Conservation (phyloP, 2,888 invertebrate species). For the Himalopsyche kuldschensis region DNA sequence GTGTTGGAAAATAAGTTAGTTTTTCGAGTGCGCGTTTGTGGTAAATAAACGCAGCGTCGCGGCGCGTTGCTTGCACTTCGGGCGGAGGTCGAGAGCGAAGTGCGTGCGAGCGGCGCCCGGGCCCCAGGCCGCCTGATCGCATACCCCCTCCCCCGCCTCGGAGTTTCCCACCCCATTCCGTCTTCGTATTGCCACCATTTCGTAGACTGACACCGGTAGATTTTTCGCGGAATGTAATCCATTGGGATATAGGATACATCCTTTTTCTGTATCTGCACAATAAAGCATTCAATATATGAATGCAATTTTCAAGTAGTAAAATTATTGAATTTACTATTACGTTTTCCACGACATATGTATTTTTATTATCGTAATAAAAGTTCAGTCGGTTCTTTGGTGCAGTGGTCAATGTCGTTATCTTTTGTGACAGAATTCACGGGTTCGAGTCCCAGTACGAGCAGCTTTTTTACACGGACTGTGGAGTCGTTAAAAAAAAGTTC, state of each 20-base stretch:
- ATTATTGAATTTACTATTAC: too few relatives aligned
- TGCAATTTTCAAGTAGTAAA: too few relatives aligned
- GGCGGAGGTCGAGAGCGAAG: constrained; percentile 23
- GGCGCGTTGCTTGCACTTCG: constrained; percentile 9
- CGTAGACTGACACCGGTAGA: not conserved
- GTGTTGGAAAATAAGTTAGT: not conserved
- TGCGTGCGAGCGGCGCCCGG: constrained; percentile 14
- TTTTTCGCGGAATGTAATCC: not conserved
- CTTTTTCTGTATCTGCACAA: too few relatives aligned
- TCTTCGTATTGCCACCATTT: not conserved
- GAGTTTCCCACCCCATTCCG: not conserved
- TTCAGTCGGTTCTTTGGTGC: too few relatives aligned
- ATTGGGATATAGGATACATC: not conserved
- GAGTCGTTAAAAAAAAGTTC: too few relatives aligned
- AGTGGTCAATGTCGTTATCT: too few relatives aligned
- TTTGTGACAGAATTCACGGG: too few relatives aligned
- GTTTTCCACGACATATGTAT: too few relatives aligned
- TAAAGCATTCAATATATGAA: too few relatives aligned
- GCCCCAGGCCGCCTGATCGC: constrained; percentile 2
- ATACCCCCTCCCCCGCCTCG: not conserved
- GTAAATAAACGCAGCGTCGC: constrained; percentile 9
- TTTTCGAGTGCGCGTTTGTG: constrained; percentile 1
- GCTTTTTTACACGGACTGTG: too few relatives aligned
- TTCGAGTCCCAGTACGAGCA: too few relatives aligned
- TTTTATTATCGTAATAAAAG: too few relatives aligned